Percentiles rank a stretch among this genome's conserved stretches.
Evolutionary conservation across 2,797 vertebrate species (phyloP).

Genomic region (Thaleichthys pacificus): DNA sequence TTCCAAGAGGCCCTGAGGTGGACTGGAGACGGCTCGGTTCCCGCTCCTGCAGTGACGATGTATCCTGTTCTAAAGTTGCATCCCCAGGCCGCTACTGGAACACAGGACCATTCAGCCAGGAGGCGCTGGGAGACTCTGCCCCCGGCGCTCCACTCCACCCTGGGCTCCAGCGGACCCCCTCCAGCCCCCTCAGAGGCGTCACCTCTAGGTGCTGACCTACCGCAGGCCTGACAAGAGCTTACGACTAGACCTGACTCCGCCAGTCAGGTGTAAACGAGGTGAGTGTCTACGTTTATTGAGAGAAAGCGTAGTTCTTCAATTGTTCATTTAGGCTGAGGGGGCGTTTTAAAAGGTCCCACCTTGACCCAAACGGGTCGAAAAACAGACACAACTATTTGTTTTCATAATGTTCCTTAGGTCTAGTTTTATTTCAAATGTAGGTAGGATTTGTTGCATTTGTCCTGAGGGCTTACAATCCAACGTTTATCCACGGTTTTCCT

Average conservation of each 20-base stretch:
- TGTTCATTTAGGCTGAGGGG: too few relatives aligned
- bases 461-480: neutral
- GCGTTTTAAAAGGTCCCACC: too few relatives aligned
- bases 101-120: constrained; percentile 65
- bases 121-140: constrained; percentile 48
- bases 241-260: neutral
- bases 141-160: constrained; percentile 73
- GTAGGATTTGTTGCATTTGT: neutral
- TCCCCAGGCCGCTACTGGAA: constrained; percentile 59
- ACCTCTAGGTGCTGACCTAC: neutral
- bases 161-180: constrained; percentile 50
- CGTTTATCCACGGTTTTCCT: neutral
- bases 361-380: too few relatives aligned
- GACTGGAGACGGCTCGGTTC: constrained; percentile 51
- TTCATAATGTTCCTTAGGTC: too few relatives aligned
- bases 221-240: too few relatives aligned
- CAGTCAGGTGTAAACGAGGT: neutral
- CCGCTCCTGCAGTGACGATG: constrained; percentile 56
- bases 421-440: neutral
- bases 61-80: constrained; percentile 70
- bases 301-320: too few relatives aligned
- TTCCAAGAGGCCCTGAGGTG: constrained; percentile 48
- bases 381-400: too few relatives aligned
- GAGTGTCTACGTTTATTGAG: neutral
- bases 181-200: constrained; percentile 28